Conservation (phyloP, 1,140 invertebrate species). For the Frieseomelitta varia region DNA sequence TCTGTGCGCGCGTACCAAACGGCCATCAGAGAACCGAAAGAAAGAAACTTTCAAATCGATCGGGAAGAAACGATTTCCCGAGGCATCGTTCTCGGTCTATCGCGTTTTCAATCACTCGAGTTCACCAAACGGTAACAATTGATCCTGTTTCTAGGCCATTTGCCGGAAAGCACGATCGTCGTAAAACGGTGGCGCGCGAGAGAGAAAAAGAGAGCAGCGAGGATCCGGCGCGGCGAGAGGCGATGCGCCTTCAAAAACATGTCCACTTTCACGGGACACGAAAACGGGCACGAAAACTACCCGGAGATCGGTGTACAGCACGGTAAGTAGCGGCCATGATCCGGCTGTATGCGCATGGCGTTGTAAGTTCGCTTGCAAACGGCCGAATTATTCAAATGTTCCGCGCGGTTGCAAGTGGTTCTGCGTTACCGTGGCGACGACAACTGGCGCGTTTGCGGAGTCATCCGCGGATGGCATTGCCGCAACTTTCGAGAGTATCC, state of each 20-base stretch:
- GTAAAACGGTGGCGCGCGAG: conserved; percentile 50
- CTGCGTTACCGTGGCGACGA: conserved; percentile 65
- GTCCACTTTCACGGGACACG: conserved; percentile 62
- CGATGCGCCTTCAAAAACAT: conserved; percentile 52
- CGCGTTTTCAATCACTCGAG: conserved; percentile 53
- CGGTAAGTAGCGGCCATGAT: conserved; percentile 75
- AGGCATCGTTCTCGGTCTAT: conserved; percentile 1
- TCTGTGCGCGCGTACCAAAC: no score
- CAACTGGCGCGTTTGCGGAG: conserved; percentile 61
- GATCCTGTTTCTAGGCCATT: conserved; percentile 61
- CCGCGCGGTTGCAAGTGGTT: conserved; percentile 53
- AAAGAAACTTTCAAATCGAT: neutral
- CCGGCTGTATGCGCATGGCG: conserved; percentile 61
- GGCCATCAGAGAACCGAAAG: no score
- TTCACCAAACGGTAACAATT: conserved; percentile 50
- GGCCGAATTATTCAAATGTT: conserved; percentile 79
- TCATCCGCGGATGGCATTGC: conserved; percentile 55
- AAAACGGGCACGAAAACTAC: conserved; percentile 56
- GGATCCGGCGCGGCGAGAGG: neutral
- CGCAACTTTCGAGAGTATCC: conserved; percentile 58
- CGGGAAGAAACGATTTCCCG: neutral
- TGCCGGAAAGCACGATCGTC: conserved; percentile 45
- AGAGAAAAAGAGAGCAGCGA: neutral
- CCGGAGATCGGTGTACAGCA: conserved; percentile 53
- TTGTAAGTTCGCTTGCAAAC: conserved; percentile 75